Percentiles rank a stretch among this genome's conserved stretches.
Conservation (phyloP, 1,140 invertebrate genomes). For the Drepana arcuata region DNA sequence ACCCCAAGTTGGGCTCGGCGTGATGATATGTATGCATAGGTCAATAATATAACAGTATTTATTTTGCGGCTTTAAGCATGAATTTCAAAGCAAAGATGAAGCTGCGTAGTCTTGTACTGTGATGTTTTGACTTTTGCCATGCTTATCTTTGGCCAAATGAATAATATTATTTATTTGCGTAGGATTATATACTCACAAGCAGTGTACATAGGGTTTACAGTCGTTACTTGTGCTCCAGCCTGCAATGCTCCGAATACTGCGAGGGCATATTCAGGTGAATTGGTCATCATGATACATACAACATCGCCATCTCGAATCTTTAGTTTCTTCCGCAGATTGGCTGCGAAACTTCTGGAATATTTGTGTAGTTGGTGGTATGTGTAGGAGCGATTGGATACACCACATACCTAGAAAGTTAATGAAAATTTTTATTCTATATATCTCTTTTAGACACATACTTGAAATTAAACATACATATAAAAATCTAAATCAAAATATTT, state of each 20-base stretch:
- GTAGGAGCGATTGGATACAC: slow-evolving; percentile 78
- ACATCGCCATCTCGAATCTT: slow-evolving; percentile 79
- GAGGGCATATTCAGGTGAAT: slow-evolving; percentile 82
- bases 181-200: slow-evolving; percentile 75
- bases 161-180: no score
- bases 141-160: no score
- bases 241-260: slow-evolving; percentile 77
- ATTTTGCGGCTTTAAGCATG: no score
- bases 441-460: neutral
- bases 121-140: no score
- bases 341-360: slow-evolving; percentile 76
- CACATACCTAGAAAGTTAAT: slow-evolving; percentile 74
- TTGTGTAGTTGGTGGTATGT: slow-evolving; percentile 78
- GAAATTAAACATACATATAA: neutral
- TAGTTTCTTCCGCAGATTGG: slow-evolving; percentile 75
- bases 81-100: no score
- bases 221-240: slow-evolving; percentile 80
- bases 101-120: no score
- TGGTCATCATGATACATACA: slow-evolving; percentile 79
- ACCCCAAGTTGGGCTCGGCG: no score
- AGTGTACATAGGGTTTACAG: slow-evolving; percentile 86
- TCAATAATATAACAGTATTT: no score
- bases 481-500: neutral
- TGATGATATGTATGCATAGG: no score
- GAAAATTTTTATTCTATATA: neutral